phyloP scores from a whole-genome alignment of 1,140 invertebrate species.

The Rhynchophorus ferrugineus region DNA sequence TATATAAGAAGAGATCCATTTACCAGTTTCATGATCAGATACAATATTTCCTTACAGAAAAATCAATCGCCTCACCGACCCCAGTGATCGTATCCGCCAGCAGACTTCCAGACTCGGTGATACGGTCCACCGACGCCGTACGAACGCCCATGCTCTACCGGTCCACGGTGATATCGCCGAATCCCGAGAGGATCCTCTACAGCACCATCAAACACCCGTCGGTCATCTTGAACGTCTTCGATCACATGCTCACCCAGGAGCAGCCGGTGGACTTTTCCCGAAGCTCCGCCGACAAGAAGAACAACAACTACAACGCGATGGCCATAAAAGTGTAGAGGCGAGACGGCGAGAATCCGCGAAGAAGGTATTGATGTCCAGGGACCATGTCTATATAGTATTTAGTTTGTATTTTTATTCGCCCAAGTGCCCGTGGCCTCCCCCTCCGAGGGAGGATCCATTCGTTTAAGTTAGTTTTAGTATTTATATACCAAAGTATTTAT shows the following conservation, averaged over 20 bases:
- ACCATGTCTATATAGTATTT: neutral
- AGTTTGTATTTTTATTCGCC: neutral
- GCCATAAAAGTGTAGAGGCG: conserved; percentile 15
- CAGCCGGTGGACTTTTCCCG: conserved; percentile 46
- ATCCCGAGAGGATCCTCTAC: conserved; percentile 45
- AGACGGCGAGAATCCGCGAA: neutral
- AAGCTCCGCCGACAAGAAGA: conserved; percentile 1
- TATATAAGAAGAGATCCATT: no score
- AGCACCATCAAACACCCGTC: conserved; percentile 38
- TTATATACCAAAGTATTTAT: neutral
- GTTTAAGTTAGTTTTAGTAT: neutral
- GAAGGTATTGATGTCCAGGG: neutral
- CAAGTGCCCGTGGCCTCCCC: neutral
- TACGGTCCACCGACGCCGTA: conserved; percentile 27
- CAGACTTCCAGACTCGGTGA: conserved; percentile 37
- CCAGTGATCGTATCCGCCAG: conserved; percentile 39
- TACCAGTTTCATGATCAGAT: no score
- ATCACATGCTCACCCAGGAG: conserved; percentile 38
- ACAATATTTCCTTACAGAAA: conserved; percentile 11
- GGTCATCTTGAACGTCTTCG: conserved; percentile 31
- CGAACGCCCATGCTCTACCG: conserved; percentile 35
- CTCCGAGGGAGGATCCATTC: neutral
- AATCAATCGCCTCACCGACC: conserved; percentile 33
- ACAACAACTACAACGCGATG: conserved; percentile 2
- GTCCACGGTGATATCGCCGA: conserved; percentile 50